Evolutionary conservation across 2,113 vertebrate species (phyloP).

Genomic region (Leptocoma aspasia): DNA sequence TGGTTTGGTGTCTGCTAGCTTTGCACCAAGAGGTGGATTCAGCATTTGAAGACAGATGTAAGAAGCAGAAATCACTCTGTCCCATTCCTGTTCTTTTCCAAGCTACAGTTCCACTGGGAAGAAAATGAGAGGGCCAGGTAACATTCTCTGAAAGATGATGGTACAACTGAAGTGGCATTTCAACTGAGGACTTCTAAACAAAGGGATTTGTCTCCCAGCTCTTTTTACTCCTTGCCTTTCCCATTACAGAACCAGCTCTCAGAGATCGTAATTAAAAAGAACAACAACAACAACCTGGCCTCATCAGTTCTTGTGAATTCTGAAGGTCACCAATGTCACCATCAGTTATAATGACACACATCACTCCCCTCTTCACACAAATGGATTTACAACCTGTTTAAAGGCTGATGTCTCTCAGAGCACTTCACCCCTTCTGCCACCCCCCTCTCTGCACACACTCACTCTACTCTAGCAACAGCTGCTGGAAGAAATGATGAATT

Average conservation of each 20-base stretch:
- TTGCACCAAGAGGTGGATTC: not conserved
- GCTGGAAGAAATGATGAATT: constrained; percentile 46
- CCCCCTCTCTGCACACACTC: not conserved
- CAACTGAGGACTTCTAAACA: not conserved
- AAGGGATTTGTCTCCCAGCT: not conserved
- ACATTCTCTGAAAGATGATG: not conserved
- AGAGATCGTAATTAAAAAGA: constrained; percentile 34
- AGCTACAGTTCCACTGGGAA: not conserved
- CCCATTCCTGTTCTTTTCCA: not conserved
- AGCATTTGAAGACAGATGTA: not conserved
- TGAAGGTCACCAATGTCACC: constrained; percentile 43
- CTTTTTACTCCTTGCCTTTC: not conserved
- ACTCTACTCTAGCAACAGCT: constrained; percentile 30
- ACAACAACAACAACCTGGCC: not conserved
- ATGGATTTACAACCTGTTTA: constrained; percentile 37
- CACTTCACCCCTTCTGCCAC: constrained; percentile 1
- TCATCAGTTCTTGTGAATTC: constrained; percentile 28
- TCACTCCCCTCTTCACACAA: constrained; percentile 20
- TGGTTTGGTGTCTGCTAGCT: not conserved
- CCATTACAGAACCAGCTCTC: not conserved
- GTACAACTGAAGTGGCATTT: not conserved
- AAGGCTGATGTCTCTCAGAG: not conserved
- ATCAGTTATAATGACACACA: constrained; percentile 3
- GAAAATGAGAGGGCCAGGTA: not conserved
- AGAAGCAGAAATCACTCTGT: not conserved